Evolutionary conservation across 53 echinoderm and acorn worm genomes (phyloP), one percentile per base, ranked within the genome.

Genomic region (Echinometra lucunter): DNA sequence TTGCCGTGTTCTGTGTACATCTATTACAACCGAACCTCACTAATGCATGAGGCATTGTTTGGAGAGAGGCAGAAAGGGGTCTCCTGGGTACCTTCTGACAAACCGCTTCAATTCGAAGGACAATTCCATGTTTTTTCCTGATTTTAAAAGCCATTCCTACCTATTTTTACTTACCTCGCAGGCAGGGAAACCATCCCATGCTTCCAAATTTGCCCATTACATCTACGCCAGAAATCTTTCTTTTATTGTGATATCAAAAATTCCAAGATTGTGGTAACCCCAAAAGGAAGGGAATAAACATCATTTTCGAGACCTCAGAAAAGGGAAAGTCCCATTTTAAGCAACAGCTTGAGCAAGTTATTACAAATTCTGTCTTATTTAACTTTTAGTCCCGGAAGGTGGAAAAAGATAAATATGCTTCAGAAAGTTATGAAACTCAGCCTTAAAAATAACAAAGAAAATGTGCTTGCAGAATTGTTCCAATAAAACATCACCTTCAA

Each of bases 21-120:
- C 78, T 38, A 18, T 42, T 78, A 42, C 19, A 19, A 6, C 42
- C 7, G 19, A 42, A 42, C 40, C 78, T 78, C 78, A 78, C 78
- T 78, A 78, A 78, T 78, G 78, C 78, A 78, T 78, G 42, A 78
- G 42, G 78, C 78, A 78, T 78, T 78, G 78, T 78, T 78, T 78
- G 78, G 40, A 40, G 78, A 78, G 78, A 78, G 78, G 78, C 78
- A 78, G 42, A 42, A 42, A 40, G 78, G 78, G 78, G 78, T 78
- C 78, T 78, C 78, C 3, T 35, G 78, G 78, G 78, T 78, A 78
- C 78, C 42, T 38, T 78, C 78, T 40, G 0, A 13, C 78, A 78
- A 78, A 78, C 78, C 21, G 78, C 78, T 78, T 78, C 23, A 23
- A 5, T 78, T 78, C 42, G 78, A 78, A 78, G 78, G 78, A 78